Evolutionary conservation across 1,140 invertebrate species (phyloP).

Genomic region (Pomacea maculata): DNA sequence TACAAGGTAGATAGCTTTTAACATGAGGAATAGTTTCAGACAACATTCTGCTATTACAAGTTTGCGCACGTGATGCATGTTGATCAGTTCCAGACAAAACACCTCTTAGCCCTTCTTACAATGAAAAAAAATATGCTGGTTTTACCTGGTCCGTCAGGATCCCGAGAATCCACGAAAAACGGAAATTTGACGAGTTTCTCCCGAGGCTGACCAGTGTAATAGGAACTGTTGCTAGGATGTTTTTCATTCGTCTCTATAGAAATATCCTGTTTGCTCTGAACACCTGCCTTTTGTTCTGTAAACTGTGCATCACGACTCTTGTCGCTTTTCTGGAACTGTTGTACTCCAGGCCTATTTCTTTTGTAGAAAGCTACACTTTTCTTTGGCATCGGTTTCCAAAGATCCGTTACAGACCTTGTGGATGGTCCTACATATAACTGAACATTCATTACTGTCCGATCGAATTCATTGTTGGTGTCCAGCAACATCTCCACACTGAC

Average conservation of each 20-base stretch:
- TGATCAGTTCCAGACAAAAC: neutral
- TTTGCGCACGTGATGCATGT: too few species aligned
- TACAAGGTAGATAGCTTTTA: too few species aligned
- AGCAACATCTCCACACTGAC: neutral
- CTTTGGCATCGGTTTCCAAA: neutral
- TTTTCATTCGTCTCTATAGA: too few species aligned
- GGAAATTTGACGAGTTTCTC: neutral
- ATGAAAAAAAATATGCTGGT: neutral
- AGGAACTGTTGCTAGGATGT: neutral
- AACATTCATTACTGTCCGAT: neutral
- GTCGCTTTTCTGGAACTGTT: neutral
- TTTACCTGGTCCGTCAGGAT: neutral
- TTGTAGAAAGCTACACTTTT: neutral
- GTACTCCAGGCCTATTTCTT: neutral
- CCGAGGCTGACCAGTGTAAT: neutral
- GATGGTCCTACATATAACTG: neutral
- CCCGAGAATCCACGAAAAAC: neutral
- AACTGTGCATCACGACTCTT: neutral
- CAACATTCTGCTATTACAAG: too few species aligned
- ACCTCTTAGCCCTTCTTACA: neutral
- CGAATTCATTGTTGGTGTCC: slow-evolving; percentile 1
- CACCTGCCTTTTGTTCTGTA: neutral
- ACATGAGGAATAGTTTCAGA: too few species aligned
- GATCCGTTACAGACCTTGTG: neutral
- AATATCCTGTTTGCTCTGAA: neutral